Conservation (phyloP, 2,888 invertebrate genomes). For the Diaphora mendica region DNA sequence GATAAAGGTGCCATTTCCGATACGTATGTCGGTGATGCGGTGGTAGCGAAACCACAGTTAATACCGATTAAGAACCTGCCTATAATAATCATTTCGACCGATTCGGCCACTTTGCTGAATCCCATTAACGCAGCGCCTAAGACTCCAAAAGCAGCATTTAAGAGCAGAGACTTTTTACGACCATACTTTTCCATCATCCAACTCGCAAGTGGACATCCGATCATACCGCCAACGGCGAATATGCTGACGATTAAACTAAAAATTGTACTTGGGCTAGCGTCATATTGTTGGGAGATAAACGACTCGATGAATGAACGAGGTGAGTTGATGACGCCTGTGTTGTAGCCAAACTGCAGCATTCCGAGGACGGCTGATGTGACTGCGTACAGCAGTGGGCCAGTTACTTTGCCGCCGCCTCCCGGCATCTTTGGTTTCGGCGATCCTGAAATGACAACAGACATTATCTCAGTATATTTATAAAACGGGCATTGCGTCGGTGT, state of each 20-base stretch:
- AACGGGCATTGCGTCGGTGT: not conserved
- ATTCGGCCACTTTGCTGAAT: constrained; percentile 87
- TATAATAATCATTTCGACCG: constrained; percentile 90
- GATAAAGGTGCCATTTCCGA: constrained; percentile 80
- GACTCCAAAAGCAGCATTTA: constrained; percentile 89
- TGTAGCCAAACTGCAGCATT: constrained; percentile 91
- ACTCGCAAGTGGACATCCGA: constrained; percentile 91
- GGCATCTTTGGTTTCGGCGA: constrained; percentile 66
- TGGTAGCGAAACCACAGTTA: constrained; percentile 89
- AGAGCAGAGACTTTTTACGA: constrained; percentile 88
- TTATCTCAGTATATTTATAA: constrained; percentile 1
- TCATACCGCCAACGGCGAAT: constrained; percentile 92
- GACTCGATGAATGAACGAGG: constrained; percentile 88
- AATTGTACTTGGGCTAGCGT: constrained; percentile 80
- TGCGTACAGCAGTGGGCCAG: constrained; percentile 88
- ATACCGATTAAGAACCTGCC: constrained; percentile 91
- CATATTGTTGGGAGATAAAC: constrained; percentile 87
- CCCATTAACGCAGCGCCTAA: constrained; percentile 89
- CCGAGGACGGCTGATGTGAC: constrained; percentile 89
- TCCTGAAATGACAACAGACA: constrained; percentile 62
- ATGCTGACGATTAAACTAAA: constrained; percentile 90
- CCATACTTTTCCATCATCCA: constrained; percentile 90
- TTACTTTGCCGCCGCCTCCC: constrained; percentile 79
- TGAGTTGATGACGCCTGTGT: constrained; percentile 90
- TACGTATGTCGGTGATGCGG: constrained; percentile 83